These are phyloP conservation scores for Oscheius sp. DNA, from an alignment of 2,888 invertebrate genomes.

Conservation along the genomic window DNA sequence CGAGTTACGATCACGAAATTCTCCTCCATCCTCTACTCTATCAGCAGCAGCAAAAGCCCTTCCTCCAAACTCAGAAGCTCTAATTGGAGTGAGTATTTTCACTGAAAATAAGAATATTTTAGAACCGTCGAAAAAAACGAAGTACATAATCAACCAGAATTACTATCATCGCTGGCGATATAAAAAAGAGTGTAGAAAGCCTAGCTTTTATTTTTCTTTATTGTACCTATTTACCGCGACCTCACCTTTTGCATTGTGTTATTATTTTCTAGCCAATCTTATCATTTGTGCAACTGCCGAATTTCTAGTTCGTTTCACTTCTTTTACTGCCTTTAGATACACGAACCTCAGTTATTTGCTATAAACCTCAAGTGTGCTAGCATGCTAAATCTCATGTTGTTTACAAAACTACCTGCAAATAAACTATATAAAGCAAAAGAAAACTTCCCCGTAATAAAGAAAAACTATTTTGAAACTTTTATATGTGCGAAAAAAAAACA, in stretches of 20 bases:
- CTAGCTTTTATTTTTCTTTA: not conserved
- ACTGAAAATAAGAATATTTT: not conserved
- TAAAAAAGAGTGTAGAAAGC: not conserved
- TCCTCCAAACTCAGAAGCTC: slow-evolving; percentile 46
- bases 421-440: not conserved
- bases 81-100: slow-evolving; percentile 32
- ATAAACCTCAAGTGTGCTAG: not conserved
- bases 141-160: slow-evolving; percentile 16
- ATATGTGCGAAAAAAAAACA: too few relatives aligned
- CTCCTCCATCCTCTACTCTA: slow-evolving; percentile 25
- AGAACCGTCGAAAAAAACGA: slow-evolving; percentile 24
- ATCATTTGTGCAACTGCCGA: slow-evolving; percentile 3
- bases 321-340: not conserved
- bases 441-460: too few relatives aligned
- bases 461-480: too few relatives aligned
- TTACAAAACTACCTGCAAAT: not conserved
- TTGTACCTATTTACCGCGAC: not conserved
- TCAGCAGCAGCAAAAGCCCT: slow-evolving; percentile 35
- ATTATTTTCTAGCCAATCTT: not conserved
- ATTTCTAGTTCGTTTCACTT: not conserved
- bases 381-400: not conserved
- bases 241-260: not conserved
- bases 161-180: slow-evolving; percentile 21
- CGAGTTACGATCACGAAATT: slow-evolving; percentile 38
- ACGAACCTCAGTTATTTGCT: not conserved